Evolutionary conservation across 1,140 invertebrate species (phyloP), one percentile per base, ranked within the genome.

Genomic region (Drosophila prosaltans): DNA sequence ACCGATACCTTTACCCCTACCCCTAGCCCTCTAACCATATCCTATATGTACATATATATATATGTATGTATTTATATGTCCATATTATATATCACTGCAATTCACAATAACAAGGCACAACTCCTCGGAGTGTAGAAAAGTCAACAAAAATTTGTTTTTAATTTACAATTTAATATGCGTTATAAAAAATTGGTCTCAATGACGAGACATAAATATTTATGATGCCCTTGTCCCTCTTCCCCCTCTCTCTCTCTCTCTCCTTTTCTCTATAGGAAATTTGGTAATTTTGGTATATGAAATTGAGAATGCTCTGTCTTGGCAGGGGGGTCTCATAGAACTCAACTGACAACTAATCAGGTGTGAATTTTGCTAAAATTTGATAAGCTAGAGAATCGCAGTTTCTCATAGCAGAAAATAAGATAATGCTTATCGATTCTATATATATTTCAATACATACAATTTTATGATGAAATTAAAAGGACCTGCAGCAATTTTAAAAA

Each of bases 111-210:
- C 80, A 77, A 58, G 48, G 43, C 45, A 51, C 21, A 51, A 51
- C 32, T 36, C 16, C 41, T 30, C 54, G 32, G 83, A 88, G 83
- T 89, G 84, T 80, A 88, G 80, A 88, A 88, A 89, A 89, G 84
- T 88, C 84, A 89, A 88, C 84, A 80, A 75, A 88, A 88, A 88
- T 88, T 88, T 88, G 84, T 89, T 88, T 88, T 88, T 88, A 89
- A 89, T 89, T 89, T 88, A 89, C 84, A 88, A 88, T 88, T 88
- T 88, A 88, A 88, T 88, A 88, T 88, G 80, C 84, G 84, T 89
- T 88, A 83, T 88, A 88, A 88, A 88, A 88, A 88, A 89, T 86
- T 89, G 84, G 80, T 65, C 77, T 84, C 84, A 88, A 89, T 88
- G 84, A 88, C 84, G 84, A 72, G 70, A 75, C 77, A 88, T 88